Conservation (phyloP, 2,888 invertebrate genomes). For the Cephonodes hylas region DNA sequence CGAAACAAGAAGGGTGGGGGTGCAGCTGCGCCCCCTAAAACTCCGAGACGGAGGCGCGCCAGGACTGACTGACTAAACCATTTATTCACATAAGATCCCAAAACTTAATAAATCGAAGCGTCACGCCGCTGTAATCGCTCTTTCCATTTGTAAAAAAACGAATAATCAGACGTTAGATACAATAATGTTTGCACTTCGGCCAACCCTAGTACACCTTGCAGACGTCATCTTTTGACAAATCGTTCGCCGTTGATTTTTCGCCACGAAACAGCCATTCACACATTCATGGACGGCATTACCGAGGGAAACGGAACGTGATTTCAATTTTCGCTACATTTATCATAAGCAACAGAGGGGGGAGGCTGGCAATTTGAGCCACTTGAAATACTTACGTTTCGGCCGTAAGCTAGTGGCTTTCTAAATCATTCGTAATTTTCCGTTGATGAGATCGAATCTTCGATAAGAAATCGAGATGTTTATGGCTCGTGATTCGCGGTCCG, state of each 20-base stretch:
- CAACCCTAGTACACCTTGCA: not conserved
- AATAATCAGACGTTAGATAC: too few relatives aligned
- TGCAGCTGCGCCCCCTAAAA: too few relatives aligned
- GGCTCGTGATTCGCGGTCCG: not conserved
- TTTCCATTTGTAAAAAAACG: too few relatives aligned
- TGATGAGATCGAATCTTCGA: constrained; percentile 54
- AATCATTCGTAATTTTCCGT: constrained; percentile 63
- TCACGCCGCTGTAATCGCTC: too few relatives aligned
- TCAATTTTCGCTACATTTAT: constrained; percentile 68
- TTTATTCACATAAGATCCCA: too few relatives aligned
- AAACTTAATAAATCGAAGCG: too few relatives aligned
- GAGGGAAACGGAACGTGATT: constrained; percentile 60
- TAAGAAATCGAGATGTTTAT: not conserved
- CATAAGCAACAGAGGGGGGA: constrained; percentile 41
- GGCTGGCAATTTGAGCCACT: constrained; percentile 62
- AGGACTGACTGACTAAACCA: too few relatives aligned
- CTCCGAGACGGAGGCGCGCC: too few relatives aligned
- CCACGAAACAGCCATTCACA: constrained; percentile 46
- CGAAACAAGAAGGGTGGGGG: too few relatives aligned
- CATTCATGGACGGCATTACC: constrained; percentile 46
- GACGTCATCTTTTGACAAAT: constrained; percentile 8
- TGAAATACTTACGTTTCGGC: constrained; percentile 62
- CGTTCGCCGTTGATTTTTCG: constrained; percentile 43
- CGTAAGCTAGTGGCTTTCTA: constrained; percentile 63
- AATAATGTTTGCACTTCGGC: not conserved